Conservation (phyloP, 1,140 invertebrate genomes). For the Drosophila setifemur region DNA sequence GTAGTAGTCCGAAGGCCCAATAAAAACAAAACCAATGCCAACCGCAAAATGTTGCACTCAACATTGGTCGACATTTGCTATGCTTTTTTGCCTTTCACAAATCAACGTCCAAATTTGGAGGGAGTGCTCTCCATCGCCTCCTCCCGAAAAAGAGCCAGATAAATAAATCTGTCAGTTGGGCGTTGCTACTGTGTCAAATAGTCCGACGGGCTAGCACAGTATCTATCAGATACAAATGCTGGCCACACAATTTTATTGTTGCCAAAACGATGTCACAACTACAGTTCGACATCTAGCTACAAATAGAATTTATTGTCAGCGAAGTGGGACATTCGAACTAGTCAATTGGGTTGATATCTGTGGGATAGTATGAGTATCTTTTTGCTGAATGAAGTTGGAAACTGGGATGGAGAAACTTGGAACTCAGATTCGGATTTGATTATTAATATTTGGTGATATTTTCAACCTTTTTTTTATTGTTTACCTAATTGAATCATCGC, state of each 20-base stretch:
- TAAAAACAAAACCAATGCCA: slow-evolving; percentile 11
- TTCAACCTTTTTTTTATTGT: too few relatives aligned
- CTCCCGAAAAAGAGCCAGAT: slow-evolving; percentile 26
- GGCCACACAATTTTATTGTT: slow-evolving; percentile 60
- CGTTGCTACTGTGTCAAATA: slow-evolving; percentile 71
- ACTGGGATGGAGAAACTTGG: neutral
- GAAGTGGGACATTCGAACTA: slow-evolving; percentile 28
- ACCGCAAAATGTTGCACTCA: slow-evolving; percentile 32
- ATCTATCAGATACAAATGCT: slow-evolving; percentile 61
- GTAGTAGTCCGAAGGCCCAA: too few relatives aligned
- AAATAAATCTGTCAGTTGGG: slow-evolving; percentile 73
- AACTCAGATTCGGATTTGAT: neutral
- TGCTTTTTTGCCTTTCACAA: slow-evolving; percentile 70
- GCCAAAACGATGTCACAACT: slow-evolving; percentile 58
- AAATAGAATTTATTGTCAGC: slow-evolving; percentile 45
- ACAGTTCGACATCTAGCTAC: slow-evolving; percentile 9
- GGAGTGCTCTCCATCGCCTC: slow-evolving; percentile 25
- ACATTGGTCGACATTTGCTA: neutral
- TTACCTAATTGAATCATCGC: too few relatives aligned
- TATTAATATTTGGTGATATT: neutral
- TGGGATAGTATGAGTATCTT: slow-evolving; percentile 4
- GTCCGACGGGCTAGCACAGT: slow-evolving; percentile 33
- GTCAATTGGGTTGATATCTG: slow-evolving; percentile 56
- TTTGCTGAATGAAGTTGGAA: neutral
- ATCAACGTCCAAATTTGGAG: slow-evolving; percentile 49